Conservation (phyloP, 2,888 invertebrate genomes). For the Arctia plantaginis region DNA sequence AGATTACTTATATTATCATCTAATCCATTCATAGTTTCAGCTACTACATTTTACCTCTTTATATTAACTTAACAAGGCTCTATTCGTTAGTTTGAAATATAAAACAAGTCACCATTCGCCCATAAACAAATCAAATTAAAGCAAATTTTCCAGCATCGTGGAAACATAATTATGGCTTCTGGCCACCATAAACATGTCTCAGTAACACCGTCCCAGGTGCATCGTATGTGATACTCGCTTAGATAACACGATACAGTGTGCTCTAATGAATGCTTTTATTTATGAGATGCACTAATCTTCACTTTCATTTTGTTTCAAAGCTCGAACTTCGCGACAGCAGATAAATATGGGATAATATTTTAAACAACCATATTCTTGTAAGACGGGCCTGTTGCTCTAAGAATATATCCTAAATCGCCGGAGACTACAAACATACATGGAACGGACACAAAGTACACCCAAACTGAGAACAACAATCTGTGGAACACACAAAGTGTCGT, state of each 20-base stretch:
- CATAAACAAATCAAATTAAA: slow-evolving; percentile 19
- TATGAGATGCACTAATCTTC: neutral
- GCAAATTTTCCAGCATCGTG: slow-evolving; percentile 22
- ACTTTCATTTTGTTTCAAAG: neutral
- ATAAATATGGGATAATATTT: no score
- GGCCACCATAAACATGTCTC: slow-evolving; percentile 46
- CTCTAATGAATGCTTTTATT: slow-evolving; percentile 31
- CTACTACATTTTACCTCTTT: neutral
- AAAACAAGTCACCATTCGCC: neutral
- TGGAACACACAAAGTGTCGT: no score
- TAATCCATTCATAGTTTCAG: neutral
- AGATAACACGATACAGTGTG: slow-evolving; percentile 39
- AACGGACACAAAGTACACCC: no score
- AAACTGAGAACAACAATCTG: no score
- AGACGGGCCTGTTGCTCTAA: no score
- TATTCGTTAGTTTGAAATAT: neutral
- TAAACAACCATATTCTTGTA: no score
- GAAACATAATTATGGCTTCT: slow-evolving; percentile 45
- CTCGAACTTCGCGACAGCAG: neutral
- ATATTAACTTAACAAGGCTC: no score
- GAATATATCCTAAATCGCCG: no score
- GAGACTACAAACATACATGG: no score
- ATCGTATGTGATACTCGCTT: slow-evolving; percentile 36
- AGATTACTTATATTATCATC: no score
- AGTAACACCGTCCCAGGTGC: slow-evolving; percentile 48